These are phyloP conservation scores for Chelonus insularis DNA, from an alignment of 1,140 invertebrate species.

Conservation along the genomic window DNA sequence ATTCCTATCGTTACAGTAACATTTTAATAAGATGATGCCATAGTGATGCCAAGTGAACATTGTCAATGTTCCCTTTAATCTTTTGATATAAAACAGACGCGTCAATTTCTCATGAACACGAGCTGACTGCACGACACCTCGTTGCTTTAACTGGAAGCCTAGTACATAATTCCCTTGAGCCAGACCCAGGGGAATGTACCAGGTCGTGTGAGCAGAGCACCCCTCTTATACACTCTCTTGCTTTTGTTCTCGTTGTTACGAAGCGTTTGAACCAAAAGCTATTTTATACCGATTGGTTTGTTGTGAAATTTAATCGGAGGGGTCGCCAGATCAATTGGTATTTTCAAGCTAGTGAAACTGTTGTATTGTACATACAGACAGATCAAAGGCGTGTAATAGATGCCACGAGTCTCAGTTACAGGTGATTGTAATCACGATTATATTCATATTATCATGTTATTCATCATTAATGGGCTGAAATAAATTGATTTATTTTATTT, in stretches of 20 bases:
- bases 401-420: conserved; percentile 49
- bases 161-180: conserved; percentile 38
- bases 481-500: background rate
- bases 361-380: background rate
- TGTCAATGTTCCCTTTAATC: background rate
- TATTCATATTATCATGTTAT: conserved; percentile 9
- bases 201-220: conserved; percentile 24
- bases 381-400: conserved; percentile 8
- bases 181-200: conserved; percentile 33
- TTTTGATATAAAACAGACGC: conserved; percentile 34
- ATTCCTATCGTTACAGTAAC: no score
- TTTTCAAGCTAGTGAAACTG: conserved; percentile 13
- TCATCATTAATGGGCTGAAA: no score
- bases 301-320: conserved; percentile 39
- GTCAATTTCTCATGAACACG: conserved; percentile 39
- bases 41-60: conserved; percentile 19
- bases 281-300: conserved; percentile 36
- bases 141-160: conserved; percentile 35
- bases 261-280: conserved; percentile 6
- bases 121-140: conserved; percentile 44
- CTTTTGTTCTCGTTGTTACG: conserved; percentile 20
- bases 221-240: conserved; percentile 17
- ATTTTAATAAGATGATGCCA: background rate
- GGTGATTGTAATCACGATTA: conserved; percentile 29
- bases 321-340: conserved; percentile 22